Conservation (phyloP, 2,113 vertebrate species). For the Eretmochelys imbricata region DNA sequence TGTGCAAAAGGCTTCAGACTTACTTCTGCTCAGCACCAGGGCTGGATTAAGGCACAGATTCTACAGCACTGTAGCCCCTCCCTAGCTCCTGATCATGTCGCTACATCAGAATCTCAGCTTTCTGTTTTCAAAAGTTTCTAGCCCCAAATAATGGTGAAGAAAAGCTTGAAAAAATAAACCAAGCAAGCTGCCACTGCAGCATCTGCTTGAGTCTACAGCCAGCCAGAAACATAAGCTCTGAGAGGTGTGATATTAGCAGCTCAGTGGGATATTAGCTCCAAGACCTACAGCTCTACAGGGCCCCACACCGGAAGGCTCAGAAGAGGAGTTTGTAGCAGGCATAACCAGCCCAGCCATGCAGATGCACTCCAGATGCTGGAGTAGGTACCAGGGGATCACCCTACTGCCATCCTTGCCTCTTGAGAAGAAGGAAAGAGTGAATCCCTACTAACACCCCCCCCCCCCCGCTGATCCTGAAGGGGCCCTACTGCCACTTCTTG, state of each 20-base stretch:
- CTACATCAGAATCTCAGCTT: not conserved
- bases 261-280: not conserved
- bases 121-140: not conserved
- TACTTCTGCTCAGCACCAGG: not conserved
- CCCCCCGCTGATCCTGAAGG: not conserved
- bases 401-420: not conserved
- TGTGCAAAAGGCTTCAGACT: not conserved
- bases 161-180: not conserved
- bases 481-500: not conserved
- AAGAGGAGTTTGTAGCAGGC: not conserved
- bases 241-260: not conserved
- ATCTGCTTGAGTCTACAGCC: not conserved
- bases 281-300: not conserved
- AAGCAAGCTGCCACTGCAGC: not conserved
- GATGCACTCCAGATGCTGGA: not conserved
- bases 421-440: not conserved
- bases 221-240: not conserved
- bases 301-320: not conserved
- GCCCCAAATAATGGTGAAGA: not conserved
- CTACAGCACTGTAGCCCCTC: not conserved
- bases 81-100: not conserved
- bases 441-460: not conserved
- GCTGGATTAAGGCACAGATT: not conserved
- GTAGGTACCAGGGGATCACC: not conserved
- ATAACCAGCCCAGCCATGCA: not conserved